These are phyloP conservation scores for Eilema caniola DNA, from an alignment of 2,888 invertebrate genomes.

Conservation along the genomic window DNA sequence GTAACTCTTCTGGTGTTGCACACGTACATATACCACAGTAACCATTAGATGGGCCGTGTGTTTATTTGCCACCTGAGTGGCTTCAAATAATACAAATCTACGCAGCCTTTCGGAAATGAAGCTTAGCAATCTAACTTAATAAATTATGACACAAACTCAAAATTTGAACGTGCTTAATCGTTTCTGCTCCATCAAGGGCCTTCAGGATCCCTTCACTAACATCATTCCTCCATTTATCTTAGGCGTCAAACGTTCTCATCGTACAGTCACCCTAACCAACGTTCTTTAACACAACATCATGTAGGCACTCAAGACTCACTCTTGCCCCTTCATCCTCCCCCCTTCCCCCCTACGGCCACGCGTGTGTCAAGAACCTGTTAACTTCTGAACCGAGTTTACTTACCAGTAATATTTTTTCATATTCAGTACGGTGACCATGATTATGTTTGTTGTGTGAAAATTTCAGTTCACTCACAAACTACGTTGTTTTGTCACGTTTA, in stretches of 20 bases:
- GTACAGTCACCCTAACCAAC: conserved; percentile 10
- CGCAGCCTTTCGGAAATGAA: too few relatives aligned
- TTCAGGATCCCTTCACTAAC: background rate
- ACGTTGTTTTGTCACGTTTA: too few relatives aligned
- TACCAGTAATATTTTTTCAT: conserved; percentile 31
- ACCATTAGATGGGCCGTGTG: too few relatives aligned
- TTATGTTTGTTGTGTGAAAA: background rate
- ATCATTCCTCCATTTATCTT: background rate
- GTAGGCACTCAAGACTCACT: conserved; percentile 25
- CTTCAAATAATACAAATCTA: too few relatives aligned
- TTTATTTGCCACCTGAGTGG: too few relatives aligned
- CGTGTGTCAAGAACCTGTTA: conserved; percentile 35
- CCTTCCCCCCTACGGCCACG: conserved; percentile 16
- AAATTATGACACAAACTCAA: background rate
- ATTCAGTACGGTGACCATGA: conserved; percentile 24
- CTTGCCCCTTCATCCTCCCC: conserved; percentile 16
- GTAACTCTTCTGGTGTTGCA: too few relatives aligned
- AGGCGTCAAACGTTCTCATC: background rate
- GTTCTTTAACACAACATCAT: conserved; percentile 17
- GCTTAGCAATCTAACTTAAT: too few relatives aligned
- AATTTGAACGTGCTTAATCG: background rate
- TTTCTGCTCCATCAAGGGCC: background rate
- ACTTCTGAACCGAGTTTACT: conserved; percentile 34
- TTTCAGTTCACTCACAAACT: too few relatives aligned
- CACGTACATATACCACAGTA: too few relatives aligned